These are phyloP conservation scores for Drosophila ogumai DNA, from an alignment of 1,140 invertebrate species.

Conservation along the genomic window DNA sequence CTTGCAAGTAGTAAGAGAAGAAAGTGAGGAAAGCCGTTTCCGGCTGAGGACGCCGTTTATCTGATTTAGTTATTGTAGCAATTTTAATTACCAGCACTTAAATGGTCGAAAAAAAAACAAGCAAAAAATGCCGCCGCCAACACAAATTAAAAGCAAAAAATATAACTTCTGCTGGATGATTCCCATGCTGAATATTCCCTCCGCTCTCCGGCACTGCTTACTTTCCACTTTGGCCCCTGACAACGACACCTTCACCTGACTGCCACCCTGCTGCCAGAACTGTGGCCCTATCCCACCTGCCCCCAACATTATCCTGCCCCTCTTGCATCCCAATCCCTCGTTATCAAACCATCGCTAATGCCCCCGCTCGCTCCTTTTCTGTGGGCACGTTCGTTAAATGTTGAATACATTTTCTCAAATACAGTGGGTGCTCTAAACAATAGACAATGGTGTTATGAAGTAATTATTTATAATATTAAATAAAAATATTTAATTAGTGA, in stretches of 20 bases:
- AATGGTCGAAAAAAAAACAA: slow-evolving; percentile 38
- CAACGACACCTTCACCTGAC: slow-evolving; percentile 70
- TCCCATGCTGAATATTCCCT: slow-evolving; percentile 7
- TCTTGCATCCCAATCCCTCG: slow-evolving; percentile 12
- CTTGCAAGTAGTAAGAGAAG: slow-evolving; percentile 2
- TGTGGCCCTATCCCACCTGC: slow-evolving; percentile 1
- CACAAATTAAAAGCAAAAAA: slow-evolving; percentile 39
- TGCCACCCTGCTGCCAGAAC: slow-evolving; percentile 16
- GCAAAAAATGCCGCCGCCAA: slow-evolving; percentile 11
- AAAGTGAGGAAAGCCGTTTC: not conserved
- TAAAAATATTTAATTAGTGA: too few species aligned
- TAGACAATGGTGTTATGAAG: too few species aligned
- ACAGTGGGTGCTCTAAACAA: not conserved
- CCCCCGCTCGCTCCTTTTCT: slow-evolving; percentile 14
- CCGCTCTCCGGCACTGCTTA: slow-evolving; percentile 3
- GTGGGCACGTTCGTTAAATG: slow-evolving; percentile 75
- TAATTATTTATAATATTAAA: not conserved
- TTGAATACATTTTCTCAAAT: slow-evolving; percentile 79
- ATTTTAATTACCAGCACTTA: slow-evolving; percentile 77
- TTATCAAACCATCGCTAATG: slow-evolving; percentile 18
- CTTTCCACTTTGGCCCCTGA: slow-evolving; percentile 67
- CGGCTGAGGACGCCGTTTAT: slow-evolving; percentile 37
- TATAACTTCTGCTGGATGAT: slow-evolving; percentile 48
- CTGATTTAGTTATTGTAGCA: slow-evolving; percentile 78
- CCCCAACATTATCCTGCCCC: slow-evolving; percentile 30